These are phyloP conservation scores for Pseudopleuronectes americanus DNA, from an alignment of 2,797 vertebrate species.

Conservation along the genomic window DNA sequence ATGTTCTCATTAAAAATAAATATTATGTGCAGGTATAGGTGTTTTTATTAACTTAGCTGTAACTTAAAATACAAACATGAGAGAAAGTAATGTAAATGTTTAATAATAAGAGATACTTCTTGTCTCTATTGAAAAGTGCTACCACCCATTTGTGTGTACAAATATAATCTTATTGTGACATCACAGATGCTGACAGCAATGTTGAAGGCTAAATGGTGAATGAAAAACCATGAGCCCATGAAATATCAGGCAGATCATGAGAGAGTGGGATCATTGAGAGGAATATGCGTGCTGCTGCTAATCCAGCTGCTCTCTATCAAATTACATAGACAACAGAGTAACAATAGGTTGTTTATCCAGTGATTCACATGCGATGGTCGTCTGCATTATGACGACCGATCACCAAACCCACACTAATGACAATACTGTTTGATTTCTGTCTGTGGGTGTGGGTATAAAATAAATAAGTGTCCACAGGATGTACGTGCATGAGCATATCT, in stretches of 20 bases:
- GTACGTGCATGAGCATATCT: conserved; percentile 16
- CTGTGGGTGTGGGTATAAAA: conserved; percentile 33
- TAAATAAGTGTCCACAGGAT: conserved; percentile 25
- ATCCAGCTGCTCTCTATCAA: conserved; percentile 68
- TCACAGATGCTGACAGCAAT: background rate
- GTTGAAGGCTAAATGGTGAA: background rate
- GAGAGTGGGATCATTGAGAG: conserved; percentile 16
- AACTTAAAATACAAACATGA: no score
- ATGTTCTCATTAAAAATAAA: no score
- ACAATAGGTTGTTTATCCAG: conserved; percentile 68
- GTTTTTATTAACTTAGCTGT: no score
- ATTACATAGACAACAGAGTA: conserved; percentile 44
- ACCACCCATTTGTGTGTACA: background rate
- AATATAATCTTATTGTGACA: background rate
- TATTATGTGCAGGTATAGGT: no score
- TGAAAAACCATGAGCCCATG: conserved; percentile 22
- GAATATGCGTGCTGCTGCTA: conserved; percentile 26
- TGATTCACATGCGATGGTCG: conserved; percentile 49
- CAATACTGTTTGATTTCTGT: conserved; percentile 39
- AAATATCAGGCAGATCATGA: conserved; percentile 24
- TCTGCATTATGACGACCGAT: conserved; percentile 55
- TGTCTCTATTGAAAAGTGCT: background rate
- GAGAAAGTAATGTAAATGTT: no score
- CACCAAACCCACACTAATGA: conserved; percentile 48
- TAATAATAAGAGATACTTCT: background rate